Base-by-base conservation (phyloP, 2,113 vertebrate genomes). In the Cyrtonyx montezumae region DNA sequence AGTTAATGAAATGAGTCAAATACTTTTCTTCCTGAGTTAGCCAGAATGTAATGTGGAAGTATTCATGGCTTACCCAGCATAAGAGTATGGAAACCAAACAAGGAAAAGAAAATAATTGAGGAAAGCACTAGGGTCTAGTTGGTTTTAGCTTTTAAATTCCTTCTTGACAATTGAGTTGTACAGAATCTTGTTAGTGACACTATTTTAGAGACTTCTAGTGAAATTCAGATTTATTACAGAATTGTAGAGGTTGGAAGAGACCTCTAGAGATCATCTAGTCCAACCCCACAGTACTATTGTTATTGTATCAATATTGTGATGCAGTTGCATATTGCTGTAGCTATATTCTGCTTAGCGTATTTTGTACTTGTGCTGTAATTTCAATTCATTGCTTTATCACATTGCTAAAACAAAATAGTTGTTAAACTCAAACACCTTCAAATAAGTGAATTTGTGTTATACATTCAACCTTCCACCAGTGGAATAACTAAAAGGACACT, bases 21-120 rank as follows among this genome's bases (percentile, higher is more conserved):
- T 18, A 12, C 4, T 22, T 10, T 2, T 46, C 49, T 49, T 59
- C 13, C 32, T 36, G 18, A 63, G 32, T 42, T 30, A 81, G 30
- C 18, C 1, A 0, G 34, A 74, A 12, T 14, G 58, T 5, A 18
- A 22, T 3, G 19, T 36, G 16, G 48, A 73, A 69, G n/a, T 17
- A 23, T 4, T 67, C 3, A 0, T 11, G 13, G 5, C 42, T 75
- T n/a, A 85, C 18, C 28, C 34, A 46, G 48, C 0, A 0, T 13
- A 42, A 42, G 19, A 28, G 4, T 11, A 66, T 10, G 6, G 80
- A 83, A 86, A 79, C 9, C 28, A 15, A 79, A 87, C 8, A 82
- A 36, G 7, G 46, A 86, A 53, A 0, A 1, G 30, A 16, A n/a
- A n/a, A 43, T 6, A 13, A 46, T 67, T 23, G 37, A 63, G 16